A percentile compares a stretch with the other conserved stretches of the same genome.
Evolutionary conservation across 2,113 vertebrate genomes (phyloP).

Genomic region (Chaetodon auriga): DNA sequence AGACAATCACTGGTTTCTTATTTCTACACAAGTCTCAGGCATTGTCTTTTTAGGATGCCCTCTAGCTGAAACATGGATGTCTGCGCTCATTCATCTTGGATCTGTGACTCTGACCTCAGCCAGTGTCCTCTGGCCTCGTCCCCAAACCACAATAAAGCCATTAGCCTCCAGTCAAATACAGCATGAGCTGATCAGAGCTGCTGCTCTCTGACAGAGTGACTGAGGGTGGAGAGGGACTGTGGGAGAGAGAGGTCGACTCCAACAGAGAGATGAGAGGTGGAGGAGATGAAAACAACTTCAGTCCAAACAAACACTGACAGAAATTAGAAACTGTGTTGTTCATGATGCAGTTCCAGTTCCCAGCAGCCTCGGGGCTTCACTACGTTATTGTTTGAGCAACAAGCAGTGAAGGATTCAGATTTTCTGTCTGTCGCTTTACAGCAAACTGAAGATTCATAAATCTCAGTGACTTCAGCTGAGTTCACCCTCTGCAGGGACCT

Average conservation of each 20-base stretch:
- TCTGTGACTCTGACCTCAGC: neutral
- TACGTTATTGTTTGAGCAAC: conserved; percentile 26
- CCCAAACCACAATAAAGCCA: neutral
- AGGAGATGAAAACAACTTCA: neutral
- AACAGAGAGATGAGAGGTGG: neutral
- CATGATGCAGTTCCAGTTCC: conserved; percentile 3
- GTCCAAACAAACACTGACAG: conserved; percentile 1
- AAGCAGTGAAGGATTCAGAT: conserved; percentile 3
- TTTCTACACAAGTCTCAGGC: no score
- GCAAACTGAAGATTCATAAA: conserved; percentile 22
- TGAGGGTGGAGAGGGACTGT: neutral
- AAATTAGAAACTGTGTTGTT: conserved; percentile 6
- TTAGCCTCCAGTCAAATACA: neutral
- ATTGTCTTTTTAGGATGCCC: no score
- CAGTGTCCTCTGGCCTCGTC: neutral
- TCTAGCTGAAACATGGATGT: no score
- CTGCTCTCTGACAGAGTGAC: neutral
- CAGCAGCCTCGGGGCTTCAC: neutral
- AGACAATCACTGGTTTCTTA: no score
- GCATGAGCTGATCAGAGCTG: neutral
- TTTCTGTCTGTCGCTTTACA: conserved; percentile 8
- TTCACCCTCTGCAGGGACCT: no score
- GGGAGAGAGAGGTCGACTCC: neutral
- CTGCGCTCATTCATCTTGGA: conserved; percentile 9
- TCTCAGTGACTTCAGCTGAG: neutral